Evolutionary conservation across 2,113 vertebrate genomes (phyloP), one percentile per base, ranked within the genome.

Genomic region (Myiozetetes cayanensis): DNA sequence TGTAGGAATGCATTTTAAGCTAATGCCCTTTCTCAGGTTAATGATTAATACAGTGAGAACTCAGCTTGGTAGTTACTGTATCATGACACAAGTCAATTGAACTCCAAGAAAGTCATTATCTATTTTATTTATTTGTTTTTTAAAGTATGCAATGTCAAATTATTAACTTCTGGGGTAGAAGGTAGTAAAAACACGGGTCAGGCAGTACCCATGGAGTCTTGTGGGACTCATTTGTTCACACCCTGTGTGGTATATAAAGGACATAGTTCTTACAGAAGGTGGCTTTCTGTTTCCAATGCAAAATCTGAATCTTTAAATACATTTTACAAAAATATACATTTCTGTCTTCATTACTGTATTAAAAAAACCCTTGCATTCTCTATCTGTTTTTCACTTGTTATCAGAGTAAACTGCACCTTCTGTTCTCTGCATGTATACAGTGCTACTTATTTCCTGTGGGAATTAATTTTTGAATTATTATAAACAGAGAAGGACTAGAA

Each of bases 41-140:
- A 93, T 95, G 72, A 91, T 94, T 94, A 91, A 80, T 84, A 68
- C n/a, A 37, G 25, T 83, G 72, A 85, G 82, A 94, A 96, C 58
- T 90, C 59, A 70, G 65, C 43, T 70, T 83, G 78, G 50, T 83
- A 67, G 87, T 94, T 83, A 67, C 44, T 85, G 68, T 91, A 83
- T 91, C 70, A 68, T 80, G 89, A 74, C 63, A 96, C 46, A 82
- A 89, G n/a, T 83, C 95, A 95, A 95, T 93, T 87, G 61, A 50
- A 87, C 71, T 83, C 24, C 50, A 87, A 93, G 81, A 62, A 85
- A 94, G 55, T 83, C 4, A 80, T 93, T 90, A 74, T 93, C 55
- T 94, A 2, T 74, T 58, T 70, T 65, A 17, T 52, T 58, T 63
- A 41, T 63, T 91, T 56, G 41, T 61, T 39, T 49, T 75, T 61